Conservation (phyloP, 2,797 vertebrate species). For the Danionella dracula region DNA sequence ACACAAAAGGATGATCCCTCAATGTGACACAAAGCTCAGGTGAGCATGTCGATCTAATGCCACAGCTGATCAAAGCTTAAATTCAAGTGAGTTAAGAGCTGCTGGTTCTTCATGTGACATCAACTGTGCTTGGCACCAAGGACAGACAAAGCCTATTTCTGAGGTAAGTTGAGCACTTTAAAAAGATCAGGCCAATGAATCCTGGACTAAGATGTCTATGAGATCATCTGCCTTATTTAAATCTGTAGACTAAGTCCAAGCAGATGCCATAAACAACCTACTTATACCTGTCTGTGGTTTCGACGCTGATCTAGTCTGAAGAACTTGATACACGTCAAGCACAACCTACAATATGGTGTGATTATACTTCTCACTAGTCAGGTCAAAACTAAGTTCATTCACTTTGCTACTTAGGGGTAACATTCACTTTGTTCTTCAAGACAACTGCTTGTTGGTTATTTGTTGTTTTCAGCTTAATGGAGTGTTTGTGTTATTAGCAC, state of each 20-base stretch:
- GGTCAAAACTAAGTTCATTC: too few species aligned
- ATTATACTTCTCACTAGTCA: too few species aligned
- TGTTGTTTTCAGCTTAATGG: too few species aligned
- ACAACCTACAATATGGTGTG: too few species aligned
- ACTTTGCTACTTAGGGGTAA: too few species aligned
- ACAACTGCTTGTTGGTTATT: too few species aligned
- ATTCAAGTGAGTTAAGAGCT: constrained; percentile 18
- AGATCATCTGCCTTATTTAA: constrained; percentile 31
- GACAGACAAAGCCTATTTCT: constrained; percentile 45
- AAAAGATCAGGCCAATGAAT: constrained; percentile 26
- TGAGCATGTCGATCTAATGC: constrained; percentile 12
- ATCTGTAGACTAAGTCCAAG: constrained; percentile 22
- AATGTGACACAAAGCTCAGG: constrained; percentile 11
- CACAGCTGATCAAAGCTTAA: constrained; percentile 30
- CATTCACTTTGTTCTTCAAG: too few species aligned
- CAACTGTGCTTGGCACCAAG: constrained; percentile 40
- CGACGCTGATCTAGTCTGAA: too few species aligned
- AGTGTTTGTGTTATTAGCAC: too few species aligned
- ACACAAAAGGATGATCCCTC: constrained; percentile 11
- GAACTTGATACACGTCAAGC: too few species aligned
- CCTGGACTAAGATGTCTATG: constrained; percentile 28
- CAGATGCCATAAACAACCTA: constrained; percentile 27
- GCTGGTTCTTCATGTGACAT: constrained; percentile 19
- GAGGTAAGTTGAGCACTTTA: constrained; percentile 26
- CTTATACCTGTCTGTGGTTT: constrained; percentile 1